Percentiles rank a stretch among this genome's conserved stretches.
These are phyloP conservation scores for Drosophila helvetica DNA, from an alignment of 2,888 invertebrate species.

Conservation along the genomic window DNA sequence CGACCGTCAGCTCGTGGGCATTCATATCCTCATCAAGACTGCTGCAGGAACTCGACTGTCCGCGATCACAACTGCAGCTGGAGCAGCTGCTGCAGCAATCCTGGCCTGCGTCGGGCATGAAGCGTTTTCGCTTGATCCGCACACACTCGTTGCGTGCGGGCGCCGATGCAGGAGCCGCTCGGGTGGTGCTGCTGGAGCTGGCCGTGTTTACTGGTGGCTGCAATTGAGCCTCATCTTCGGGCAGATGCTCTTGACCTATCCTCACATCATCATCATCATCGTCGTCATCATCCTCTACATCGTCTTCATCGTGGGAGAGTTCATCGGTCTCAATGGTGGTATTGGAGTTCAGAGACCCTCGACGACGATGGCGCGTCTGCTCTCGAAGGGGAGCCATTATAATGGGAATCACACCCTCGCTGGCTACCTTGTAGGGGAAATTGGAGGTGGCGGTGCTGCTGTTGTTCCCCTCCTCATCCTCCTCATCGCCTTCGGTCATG, in stretches of 20 bases:
- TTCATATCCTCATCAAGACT: constrained; percentile 72
- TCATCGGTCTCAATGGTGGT: constrained; percentile 79
- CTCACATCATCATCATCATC: constrained; percentile 70
- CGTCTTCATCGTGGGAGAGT: constrained; percentile 69
- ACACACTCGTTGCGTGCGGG: constrained; percentile 76
- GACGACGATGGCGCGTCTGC: constrained; percentile 53
- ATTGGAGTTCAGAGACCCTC: constrained; percentile 74
- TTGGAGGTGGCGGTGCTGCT: constrained; percentile 81
- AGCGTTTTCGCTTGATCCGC: constrained; percentile 80
- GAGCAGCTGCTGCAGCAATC: constrained; percentile 80
- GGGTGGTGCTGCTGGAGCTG: constrained; percentile 62
- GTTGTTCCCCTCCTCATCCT: constrained; percentile 67
- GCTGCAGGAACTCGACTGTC: constrained; percentile 77
- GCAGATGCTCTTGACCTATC: constrained; percentile 47
- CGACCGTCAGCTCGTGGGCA: constrained; percentile 66
- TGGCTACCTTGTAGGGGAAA: constrained; percentile 77
- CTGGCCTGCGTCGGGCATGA: constrained; percentile 68
- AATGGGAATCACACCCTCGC: constrained; percentile 70
- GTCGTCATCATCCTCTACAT: constrained; percentile 61
- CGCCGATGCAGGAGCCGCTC: constrained; percentile 52
- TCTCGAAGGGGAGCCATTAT: constrained; percentile 71
- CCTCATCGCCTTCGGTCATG: constrained; percentile 55
- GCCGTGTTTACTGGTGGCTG: constrained; percentile 36
- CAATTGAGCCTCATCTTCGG: constrained; percentile 60
- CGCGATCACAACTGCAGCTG: constrained; percentile 76